Base-by-base conservation (phyloP, 2,797 vertebrate species). In the Benthosema pterotum region DNA sequence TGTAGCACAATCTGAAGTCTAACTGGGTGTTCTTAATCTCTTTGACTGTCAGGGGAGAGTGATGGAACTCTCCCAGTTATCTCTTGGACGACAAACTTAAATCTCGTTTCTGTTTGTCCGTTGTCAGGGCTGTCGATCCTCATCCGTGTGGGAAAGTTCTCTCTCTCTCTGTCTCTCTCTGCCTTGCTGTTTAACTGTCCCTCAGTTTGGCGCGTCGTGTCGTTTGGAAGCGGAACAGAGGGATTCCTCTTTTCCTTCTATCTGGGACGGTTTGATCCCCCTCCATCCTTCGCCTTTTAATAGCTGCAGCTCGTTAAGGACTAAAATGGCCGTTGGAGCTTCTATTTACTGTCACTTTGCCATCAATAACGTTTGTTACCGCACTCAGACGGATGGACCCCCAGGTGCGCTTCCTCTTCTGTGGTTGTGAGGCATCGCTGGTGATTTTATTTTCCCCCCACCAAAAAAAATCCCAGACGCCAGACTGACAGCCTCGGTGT, bases 171-270 rank as follows among this genome's bases (percentile, higher is more conserved):
- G 17, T 61, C 28, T 4, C 59, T 49, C 60, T 32, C 57, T 51
- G 45, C 32, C 60, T 69, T 60, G 71, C 61, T 76, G 59, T 72
- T 63, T 46, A 71, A 57, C 67, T 73, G 57, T 65, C 67, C 52
- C 63, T 83, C 83, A 79, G 73, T 69, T 78, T 51, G 72, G 67
- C 51, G 80, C 81, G 67, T 77, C 58, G 70, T 49, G 43, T 47
- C 60, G 0, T 5, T 52, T 75, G 67, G 67, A 75, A 60, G 45
- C 45, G 46, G 53, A 28, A 17, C 68, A 80, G 76, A 75, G 52
- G 48, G 52, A 66, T 68, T 68, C 71, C 59, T 52, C 50, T n/a
- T n/a, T n/a, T 15, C 9, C 19, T 51, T 49, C 38, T 54, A 42
- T 77, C 67, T 64, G 48, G 59, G 58, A 53, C 17, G 14, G 59